Percentiles rank a stretch among this genome's conserved stretches.
phyloP scores from a whole-genome alignment of 2,113 vertebrate species.

The Climacteris rufus region DNA sequence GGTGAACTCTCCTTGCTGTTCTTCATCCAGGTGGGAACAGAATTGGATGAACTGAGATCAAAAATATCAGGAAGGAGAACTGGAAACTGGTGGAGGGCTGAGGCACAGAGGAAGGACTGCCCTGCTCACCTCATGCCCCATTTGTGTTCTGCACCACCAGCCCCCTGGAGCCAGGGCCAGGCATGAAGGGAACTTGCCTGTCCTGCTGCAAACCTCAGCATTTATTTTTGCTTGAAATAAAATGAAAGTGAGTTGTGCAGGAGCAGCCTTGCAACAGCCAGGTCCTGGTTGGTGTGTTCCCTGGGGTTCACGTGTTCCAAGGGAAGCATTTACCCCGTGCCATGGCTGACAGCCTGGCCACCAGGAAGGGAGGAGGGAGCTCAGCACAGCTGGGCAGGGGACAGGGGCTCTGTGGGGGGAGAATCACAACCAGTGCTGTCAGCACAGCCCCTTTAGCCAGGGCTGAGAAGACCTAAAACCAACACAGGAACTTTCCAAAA shows the following conservation, averaged over 20 bases:
- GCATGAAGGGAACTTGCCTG: background rate
- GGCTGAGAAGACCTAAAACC: background rate
- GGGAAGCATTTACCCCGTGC: accelerated
- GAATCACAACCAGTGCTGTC: background rate
- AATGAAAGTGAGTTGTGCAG: background rate
- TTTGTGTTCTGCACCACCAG: background rate
- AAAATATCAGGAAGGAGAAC: background rate
- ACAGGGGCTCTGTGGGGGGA: background rate
- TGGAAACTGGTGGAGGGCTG: background rate
- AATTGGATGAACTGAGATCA: background rate
- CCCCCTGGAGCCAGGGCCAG: background rate
- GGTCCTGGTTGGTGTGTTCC: background rate
- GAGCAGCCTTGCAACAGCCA: background rate
- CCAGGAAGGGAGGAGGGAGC: background rate
- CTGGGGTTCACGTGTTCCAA: accelerated
- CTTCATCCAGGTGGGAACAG: background rate
- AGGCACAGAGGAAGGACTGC: background rate
- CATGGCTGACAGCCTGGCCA: background rate
- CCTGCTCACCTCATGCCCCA: accelerated
- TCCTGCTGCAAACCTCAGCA: background rate
- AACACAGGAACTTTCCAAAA: background rate
- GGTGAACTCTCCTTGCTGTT: background rate
- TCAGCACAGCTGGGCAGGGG: background rate
- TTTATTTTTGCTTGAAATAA: background rate
- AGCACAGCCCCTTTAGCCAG: background rate